Evolutionary conservation across 2,797 vertebrate genomes (phyloP).

Genomic region (Pyrocephalus nanus): DNA sequence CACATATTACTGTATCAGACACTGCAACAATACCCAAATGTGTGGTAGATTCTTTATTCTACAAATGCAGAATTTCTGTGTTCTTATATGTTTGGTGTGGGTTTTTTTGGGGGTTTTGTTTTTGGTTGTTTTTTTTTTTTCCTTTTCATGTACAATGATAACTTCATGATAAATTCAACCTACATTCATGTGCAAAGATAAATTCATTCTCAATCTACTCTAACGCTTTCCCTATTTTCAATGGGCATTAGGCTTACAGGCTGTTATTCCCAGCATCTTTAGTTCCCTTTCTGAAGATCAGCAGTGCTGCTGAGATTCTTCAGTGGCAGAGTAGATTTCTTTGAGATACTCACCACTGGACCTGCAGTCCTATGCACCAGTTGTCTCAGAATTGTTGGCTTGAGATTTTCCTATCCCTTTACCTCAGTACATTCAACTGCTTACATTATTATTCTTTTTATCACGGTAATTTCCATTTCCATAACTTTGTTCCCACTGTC

Average conservation of each 20-base stretch:
- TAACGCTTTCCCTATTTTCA: neutral
- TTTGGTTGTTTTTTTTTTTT: neutral
- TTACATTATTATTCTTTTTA: neutral
- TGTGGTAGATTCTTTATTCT: neutral
- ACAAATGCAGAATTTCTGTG: neutral
- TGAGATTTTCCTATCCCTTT: neutral
- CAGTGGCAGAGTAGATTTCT: neutral
- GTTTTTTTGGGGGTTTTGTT: too few relatives aligned
- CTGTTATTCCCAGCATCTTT: neutral
- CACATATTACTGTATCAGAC: neutral
- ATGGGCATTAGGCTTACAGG: neutral
- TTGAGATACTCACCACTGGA: neutral
- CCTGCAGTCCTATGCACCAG: accelerated
- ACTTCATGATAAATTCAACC: too few relatives aligned
- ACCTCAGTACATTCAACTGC: neutral
- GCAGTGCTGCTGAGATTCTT: neutral
- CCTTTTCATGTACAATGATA: neutral
- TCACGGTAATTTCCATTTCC: neutral
- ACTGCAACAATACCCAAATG: neutral
- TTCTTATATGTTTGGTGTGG: neutral
- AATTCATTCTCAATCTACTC: neutral
- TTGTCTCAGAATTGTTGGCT: neutral
- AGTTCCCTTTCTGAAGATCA: neutral
- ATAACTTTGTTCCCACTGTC: neutral
- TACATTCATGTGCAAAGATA: neutral